Base-by-base conservation (phyloP, 2,888 invertebrate species). In the Platycnemis pennipes region DNA sequence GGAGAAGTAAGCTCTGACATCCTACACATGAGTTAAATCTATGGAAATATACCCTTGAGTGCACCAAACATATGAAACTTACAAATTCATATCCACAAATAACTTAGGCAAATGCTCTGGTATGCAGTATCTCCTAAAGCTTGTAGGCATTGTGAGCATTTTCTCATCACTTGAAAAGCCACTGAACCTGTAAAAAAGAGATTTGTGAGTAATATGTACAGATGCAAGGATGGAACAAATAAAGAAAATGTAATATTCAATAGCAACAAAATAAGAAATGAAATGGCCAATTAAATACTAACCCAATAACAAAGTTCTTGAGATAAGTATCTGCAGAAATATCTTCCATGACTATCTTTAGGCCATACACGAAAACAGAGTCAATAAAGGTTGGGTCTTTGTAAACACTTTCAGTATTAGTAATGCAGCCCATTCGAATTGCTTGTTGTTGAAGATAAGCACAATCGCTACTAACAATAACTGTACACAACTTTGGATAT, bases 71-170 rank as follows among this genome's bases (percentile, higher is more conserved):
- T 19, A 1, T 26, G 26, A 53, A 87, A 94, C 94, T 94, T 69
- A 94, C 94, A 88, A 46, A 63, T 94, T 94, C 89, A 94, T 46
- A 77, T 91, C 94, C 26, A 49, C 45, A 8, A 94, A 45, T 22
- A 94, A 88, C n/a, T 94, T 89, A 0, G 63, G 46, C 86, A 94
- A 56, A 37, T 94, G 94, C 37, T 94, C 56, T 37, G 95, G 95
- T 69, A 95, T 22, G 0, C 94, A 94, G 56, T 94, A 95, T 88
- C 95, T 94, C 31, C 94, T 94, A 91, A 94, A 94, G 13, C 94
- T 85, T 13, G 94, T 94, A 16, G 94, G 94, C 45, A 94, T 94
- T 11, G 53, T 46, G 16, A 95, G 69, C 26, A 94, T 85, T 53
- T 94, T 88, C 26, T 85, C 46, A 56, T 94, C 94, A 22, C 94